Conservation (phyloP, 2,888 invertebrate genomes). For the Unio delphinus region DNA sequence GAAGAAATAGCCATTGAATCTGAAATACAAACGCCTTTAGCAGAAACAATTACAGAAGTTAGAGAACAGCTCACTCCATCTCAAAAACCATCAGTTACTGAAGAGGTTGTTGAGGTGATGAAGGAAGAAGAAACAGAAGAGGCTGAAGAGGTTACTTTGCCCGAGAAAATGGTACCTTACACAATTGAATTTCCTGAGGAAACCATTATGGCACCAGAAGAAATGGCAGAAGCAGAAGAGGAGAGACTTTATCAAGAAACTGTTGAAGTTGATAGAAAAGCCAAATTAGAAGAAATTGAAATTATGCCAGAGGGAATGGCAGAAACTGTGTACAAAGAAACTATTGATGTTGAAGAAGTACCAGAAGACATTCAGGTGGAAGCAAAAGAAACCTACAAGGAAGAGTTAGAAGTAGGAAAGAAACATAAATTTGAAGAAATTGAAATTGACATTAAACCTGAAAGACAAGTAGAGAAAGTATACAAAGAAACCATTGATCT, state of each 20-base stretch:
- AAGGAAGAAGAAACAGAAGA: slow-evolving; percentile 3
- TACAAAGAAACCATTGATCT: too few relatives aligned
- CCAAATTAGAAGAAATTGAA: not conserved
- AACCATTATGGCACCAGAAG: slow-evolving; percentile 2
- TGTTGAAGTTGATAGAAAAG: slow-evolving; percentile 2
- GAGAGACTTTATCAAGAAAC: slow-evolving; percentile 3
- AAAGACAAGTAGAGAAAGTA: too few relatives aligned
- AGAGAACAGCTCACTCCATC: too few relatives aligned
- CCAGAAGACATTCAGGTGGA: slow-evolving; percentile 5
- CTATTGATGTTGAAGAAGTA: slow-evolving; percentile 4
- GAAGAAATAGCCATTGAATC: too few relatives aligned
- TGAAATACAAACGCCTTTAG: not conserved
- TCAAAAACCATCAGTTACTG: not conserved
- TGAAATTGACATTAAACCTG: too few relatives aligned
- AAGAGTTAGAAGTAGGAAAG: not conserved
- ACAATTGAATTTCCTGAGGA: slow-evolving; percentile 11
- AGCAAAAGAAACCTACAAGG: not conserved
- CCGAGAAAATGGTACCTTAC: slow-evolving; percentile 1
- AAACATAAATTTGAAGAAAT: not conserved
- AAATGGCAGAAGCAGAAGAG: not conserved
- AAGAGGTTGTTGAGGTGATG: slow-evolving; percentile 1
- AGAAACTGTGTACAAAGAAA: slow-evolving; percentile 4
- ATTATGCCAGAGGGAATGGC: slow-evolving; percentile 2
- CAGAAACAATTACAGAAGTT: too few relatives aligned
- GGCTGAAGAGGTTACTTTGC: slow-evolving; percentile 8